Conservation (phyloP, 2,113 vertebrate genomes). For the Anolis sagrei region DNA sequence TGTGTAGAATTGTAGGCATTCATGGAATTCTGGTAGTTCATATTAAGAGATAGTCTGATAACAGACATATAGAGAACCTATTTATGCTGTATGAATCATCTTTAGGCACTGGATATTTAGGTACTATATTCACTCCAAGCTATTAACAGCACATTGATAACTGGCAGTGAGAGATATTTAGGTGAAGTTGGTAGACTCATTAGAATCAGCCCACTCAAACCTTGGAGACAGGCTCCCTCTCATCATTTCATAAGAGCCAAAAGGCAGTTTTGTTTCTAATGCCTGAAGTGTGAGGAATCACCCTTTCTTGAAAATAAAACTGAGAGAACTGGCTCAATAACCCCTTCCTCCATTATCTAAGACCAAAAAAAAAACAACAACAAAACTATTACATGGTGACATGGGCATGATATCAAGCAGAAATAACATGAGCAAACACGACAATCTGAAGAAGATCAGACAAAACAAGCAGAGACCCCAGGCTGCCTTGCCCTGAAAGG, state of each 20-base stretch:
- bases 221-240: constrained; percentile 12
- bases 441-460: constrained; percentile 11
- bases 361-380: too few species aligned
- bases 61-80: neutral
- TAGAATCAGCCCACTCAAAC: constrained; percentile 19
- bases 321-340: constrained; percentile 31
- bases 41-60: neutral
- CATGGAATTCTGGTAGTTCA: neutral
- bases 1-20: neutral
- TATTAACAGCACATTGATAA: neutral
- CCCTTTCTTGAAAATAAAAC: constrained; percentile 4
- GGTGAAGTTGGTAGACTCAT: neutral
- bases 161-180: constrained; percentile 31
- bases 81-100: neutral
- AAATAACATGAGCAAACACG: constrained; percentile 42
- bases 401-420: constrained; percentile 48
- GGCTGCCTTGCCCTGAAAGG: constrained; percentile 23
- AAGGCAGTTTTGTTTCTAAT: constrained; percentile 32
- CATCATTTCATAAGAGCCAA: constrained; percentile 5
- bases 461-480: neutral
- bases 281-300: neutral
- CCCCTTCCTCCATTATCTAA: constrained; percentile 16
- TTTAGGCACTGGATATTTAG: neutral
- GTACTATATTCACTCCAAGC: neutral
- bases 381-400: constrained; percentile 51